Evolutionary conservation across 2,113 vertebrate genomes (phyloP), one percentile per base, ranked within the genome.

Genomic region (Tor tambroides): DNA sequence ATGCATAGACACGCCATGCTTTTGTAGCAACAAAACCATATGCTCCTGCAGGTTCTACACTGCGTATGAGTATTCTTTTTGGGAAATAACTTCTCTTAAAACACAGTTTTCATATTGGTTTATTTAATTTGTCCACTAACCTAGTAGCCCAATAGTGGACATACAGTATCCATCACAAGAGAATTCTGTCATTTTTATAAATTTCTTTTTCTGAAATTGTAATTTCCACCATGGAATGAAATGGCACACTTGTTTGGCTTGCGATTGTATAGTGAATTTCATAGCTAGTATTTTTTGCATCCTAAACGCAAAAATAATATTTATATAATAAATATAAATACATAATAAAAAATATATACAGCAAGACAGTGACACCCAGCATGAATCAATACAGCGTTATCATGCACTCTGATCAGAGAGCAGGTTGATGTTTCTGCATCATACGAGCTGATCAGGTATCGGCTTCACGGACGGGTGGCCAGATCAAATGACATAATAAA

Each of bases 401-500:
- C 38, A 81, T 19, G 14, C 79, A 87, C 71, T 65, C 46, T 30
- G 83, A 71, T 72, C 71, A 81, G 65, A 26, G 3, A 85, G 56
- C 3, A 28, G 91, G 91, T 95, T 91, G 67, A 93, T 94, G 69
- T 30, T 7, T 77, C 72, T 93, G 92, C 84, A 93, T 93, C 90
- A 91, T 89, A 88, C 80, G 49, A 79, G 85, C 91, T 90, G 91
- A 93, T 92, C 93, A 90, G 91, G 92, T 93, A 91, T 93, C 93
- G 85, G 69, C 69, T 3, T 74, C 86, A 10, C 92, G 65, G 83
- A 92, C 91, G 89, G 93, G 93, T 91, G 93, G 91, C 85, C 69
- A 88, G 91, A 94, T 94, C 91, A 94, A 94, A 92, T 92, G 90
- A 92, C 92, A 93, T 92, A 91, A 94, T 93, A 93, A 94, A 94